Conservation (phyloP, 2,888 invertebrate genomes). For the Eutolmus rufibarbis region DNA sequence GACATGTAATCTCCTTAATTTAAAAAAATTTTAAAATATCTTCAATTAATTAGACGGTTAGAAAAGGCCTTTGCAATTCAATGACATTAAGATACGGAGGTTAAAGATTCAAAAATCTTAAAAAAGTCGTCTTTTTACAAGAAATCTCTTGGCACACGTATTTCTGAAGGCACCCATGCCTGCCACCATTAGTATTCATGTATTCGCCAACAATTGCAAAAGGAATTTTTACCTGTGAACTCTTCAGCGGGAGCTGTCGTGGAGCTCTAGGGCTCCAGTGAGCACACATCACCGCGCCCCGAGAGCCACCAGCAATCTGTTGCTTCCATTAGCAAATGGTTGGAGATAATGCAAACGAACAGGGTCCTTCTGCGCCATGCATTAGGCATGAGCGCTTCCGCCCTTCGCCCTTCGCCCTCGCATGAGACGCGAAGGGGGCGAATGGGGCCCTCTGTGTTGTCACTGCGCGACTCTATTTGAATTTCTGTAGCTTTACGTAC, state of each 20-base stretch:
- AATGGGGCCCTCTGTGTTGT: neutral
- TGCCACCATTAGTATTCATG: neutral
- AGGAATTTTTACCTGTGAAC: neutral
- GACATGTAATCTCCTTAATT: too few species aligned
- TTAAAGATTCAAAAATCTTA: neutral
- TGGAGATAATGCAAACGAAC: neutral
- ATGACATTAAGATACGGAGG: neutral
- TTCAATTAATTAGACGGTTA: too few species aligned
- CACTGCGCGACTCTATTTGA: neutral
- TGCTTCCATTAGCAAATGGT: slow-evolving; percentile 17
- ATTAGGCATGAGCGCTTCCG: neutral
- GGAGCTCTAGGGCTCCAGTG: neutral
- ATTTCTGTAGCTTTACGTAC: neutral
- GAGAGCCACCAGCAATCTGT: neutral
- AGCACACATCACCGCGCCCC: neutral
- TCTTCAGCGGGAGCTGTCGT: neutral
- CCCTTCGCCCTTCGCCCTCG: neutral
- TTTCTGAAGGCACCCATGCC: neutral
- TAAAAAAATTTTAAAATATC: too few species aligned
- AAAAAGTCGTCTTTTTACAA: neutral
- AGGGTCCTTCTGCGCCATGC: neutral
- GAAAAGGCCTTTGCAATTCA: neutral
- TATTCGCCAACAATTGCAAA: neutral
- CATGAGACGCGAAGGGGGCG: neutral
- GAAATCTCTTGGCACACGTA: neutral